phyloP scores from a whole-genome alignment of 2,113 vertebrate species.

The Puntigrus tetrazona region DNA sequence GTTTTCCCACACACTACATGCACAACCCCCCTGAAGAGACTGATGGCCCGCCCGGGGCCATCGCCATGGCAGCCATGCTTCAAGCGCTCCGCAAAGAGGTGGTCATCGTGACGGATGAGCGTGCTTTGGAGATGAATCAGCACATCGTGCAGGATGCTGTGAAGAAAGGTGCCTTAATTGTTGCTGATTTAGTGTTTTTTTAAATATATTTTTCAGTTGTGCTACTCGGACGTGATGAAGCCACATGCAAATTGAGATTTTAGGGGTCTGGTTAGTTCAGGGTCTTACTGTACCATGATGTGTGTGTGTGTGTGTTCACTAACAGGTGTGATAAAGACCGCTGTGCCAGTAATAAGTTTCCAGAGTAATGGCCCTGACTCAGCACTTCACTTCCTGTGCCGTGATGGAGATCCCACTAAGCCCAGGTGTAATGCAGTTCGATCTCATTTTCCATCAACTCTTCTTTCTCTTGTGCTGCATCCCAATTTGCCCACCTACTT shows the following conservation, averaged over 20 bases:
- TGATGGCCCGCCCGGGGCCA: constrained; percentile 81
- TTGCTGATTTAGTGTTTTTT: background rate
- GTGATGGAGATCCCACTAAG: constrained; percentile 74
- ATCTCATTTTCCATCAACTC: background rate
- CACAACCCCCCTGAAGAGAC: constrained; percentile 85
- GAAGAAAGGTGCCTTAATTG: constrained; percentile 67
- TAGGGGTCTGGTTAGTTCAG: too few relatives aligned
- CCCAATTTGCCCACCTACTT: too few relatives aligned
- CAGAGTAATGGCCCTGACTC: constrained; percentile 66
- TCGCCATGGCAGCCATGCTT: constrained; percentile 81
- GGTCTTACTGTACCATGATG: too few relatives aligned
- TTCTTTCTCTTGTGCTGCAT: background rate
- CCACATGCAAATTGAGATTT: background rate
- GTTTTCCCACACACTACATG: constrained; percentile 82
- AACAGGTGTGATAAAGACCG: constrained; percentile 71
- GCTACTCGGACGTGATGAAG: background rate
- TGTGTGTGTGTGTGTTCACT: background rate
- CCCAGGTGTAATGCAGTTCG: constrained; percentile 73
- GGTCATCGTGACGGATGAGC: constrained; percentile 76
- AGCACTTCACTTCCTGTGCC: constrained; percentile 79
- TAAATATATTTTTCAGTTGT: background rate
- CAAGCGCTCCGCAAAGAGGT: constrained; percentile 80
- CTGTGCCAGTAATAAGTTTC: constrained; percentile 78
- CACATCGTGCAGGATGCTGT: constrained; percentile 79
- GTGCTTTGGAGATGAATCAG: constrained; percentile 76